A percentile compares a stretch with the other conserved stretches of the same genome.
phyloP scores from a whole-genome alignment of 2,888 invertebrate genomes.

The Pimpla rufipes region DNA sequence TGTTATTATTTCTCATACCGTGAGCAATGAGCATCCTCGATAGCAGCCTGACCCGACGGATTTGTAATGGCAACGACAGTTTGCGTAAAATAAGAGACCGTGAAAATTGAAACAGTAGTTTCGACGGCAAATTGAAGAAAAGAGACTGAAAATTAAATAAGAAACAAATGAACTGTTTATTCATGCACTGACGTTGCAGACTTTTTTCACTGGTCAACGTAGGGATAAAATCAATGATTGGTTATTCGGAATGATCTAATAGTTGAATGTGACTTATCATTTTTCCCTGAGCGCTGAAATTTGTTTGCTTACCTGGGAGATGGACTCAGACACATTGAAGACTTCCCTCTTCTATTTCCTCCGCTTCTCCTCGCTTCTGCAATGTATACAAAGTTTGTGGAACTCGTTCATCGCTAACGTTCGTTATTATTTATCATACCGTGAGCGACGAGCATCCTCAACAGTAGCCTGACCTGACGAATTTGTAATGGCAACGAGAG shows the following conservation, averaged over 20 bases:
- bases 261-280: too few species aligned
- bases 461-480: too few species aligned
- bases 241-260: too few species aligned
- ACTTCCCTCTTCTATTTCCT: background rate
- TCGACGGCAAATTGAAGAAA: background rate
- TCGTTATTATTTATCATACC: background rate
- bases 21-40: background rate
- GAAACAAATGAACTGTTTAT: too few species aligned
- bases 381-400: constrained; percentile 6
- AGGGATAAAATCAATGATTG: too few species aligned
- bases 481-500: background rate
- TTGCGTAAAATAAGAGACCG: background rate
- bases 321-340: background rate
- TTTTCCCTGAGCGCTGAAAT: background rate
- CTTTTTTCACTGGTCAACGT: too few species aligned
- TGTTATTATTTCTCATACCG: background rate
- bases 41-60: background rate
- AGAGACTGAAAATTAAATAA: too few species aligned
- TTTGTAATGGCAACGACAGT: background rate
- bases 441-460: background rate
- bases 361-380: background rate
- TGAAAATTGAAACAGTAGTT: background rate
- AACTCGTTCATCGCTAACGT: background rate
- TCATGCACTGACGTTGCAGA: too few species aligned
- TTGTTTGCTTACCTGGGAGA: background rate